These are phyloP conservation scores for Caranx ignobilis DNA, from an alignment of 2,113 vertebrate genomes.

Conservation along the genomic window DNA sequence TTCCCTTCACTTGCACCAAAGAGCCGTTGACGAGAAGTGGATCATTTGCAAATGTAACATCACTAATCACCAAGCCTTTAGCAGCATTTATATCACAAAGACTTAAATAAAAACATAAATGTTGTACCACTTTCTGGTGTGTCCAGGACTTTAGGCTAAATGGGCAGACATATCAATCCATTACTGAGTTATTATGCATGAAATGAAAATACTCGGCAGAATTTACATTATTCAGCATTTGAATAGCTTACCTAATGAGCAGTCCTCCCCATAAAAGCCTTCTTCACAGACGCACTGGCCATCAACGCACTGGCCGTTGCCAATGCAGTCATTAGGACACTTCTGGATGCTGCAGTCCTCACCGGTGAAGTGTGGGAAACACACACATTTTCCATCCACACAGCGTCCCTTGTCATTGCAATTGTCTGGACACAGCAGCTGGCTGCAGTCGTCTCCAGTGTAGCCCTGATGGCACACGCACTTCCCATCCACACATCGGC, in stretches of 20 bases:
- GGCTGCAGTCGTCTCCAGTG: slow-evolving; percentile 85
- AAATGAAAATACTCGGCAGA: background rate
- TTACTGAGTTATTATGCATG: background rate
- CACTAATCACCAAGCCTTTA: background rate
- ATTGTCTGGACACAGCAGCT: slow-evolving; percentile 81
- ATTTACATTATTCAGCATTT: background rate
- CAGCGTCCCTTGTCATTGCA: slow-evolving; percentile 89
- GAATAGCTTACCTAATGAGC: slow-evolving; percentile 86
- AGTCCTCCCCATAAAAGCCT: slow-evolving; percentile 88
- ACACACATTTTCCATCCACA: slow-evolving; percentile 85
- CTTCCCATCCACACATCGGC: slow-evolving; percentile 83
- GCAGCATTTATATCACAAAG: background rate
- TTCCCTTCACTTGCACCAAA: too few species aligned
- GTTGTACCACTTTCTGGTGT: background rate
- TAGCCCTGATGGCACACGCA: slow-evolving; percentile 87
- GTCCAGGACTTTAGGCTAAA: too few species aligned
- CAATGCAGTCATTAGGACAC: slow-evolving; percentile 86
- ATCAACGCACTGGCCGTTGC: slow-evolving; percentile 87
- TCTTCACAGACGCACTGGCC: slow-evolving; percentile 88
- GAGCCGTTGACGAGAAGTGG: too few species aligned
- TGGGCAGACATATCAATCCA: background rate
- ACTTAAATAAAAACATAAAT: too few species aligned
- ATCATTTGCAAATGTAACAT: too few species aligned
- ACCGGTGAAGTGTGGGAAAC: slow-evolving; percentile 81
- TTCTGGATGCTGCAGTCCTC: slow-evolving; percentile 87